A percentile compares a stretch with the other conserved stretches of the same genome.
These are phyloP conservation scores for Cyanoramphus novaezelandiae DNA, from an alignment of 2,113 vertebrate species.

Conservation along the genomic window DNA sequence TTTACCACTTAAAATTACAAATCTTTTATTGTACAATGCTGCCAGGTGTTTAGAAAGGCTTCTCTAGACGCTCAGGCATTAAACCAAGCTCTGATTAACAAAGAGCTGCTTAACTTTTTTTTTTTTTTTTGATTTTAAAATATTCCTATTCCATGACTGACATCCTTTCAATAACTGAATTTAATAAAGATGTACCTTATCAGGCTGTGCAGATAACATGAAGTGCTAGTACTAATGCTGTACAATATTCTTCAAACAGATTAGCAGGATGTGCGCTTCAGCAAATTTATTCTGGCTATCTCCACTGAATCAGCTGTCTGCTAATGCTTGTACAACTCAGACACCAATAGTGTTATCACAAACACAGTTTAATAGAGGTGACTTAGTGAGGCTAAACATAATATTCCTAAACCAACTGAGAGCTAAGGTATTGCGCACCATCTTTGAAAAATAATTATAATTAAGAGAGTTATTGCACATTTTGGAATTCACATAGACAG, in stretches of 20 bases:
- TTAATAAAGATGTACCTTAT: conserved; percentile 99
- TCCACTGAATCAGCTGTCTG: conserved; percentile 86
- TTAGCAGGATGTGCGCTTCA: conserved; percentile 82
- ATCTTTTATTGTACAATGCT: conserved; percentile 79
- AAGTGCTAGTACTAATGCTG: conserved; percentile 89
- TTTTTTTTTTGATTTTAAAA: conserved; percentile 80
- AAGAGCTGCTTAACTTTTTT: conserved; percentile 75
- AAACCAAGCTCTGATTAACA: conserved; percentile 79
- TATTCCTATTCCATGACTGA: conserved; percentile 87
- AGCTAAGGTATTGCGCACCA: conserved; percentile 19
- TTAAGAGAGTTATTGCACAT: conserved; percentile 45
- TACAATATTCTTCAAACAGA: conserved; percentile 91
- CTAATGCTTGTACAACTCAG: conserved; percentile 83
- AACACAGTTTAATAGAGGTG: conserved; percentile 83
- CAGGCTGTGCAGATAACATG: conserved; percentile 90
- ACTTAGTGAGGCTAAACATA: conserved; percentile 76
- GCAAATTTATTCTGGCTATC: conserved; percentile 87
- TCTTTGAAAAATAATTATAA: conserved; percentile 60
- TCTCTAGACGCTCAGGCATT: conserved; percentile 78
- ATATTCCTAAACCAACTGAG: conserved; percentile 71
- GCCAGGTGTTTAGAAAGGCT: conserved; percentile 81
- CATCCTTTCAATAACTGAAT: conserved; percentile 89
- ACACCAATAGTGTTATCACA: conserved; percentile 81
- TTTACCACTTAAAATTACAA: conserved; percentile 82
- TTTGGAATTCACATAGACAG: conserved; percentile 18